A percentile compares a stretch with the other conserved stretches of the same genome.
These are phyloP conservation scores for Heliconius sara DNA, from an alignment of 2,888 invertebrate species.

Conservation along the genomic window DNA sequence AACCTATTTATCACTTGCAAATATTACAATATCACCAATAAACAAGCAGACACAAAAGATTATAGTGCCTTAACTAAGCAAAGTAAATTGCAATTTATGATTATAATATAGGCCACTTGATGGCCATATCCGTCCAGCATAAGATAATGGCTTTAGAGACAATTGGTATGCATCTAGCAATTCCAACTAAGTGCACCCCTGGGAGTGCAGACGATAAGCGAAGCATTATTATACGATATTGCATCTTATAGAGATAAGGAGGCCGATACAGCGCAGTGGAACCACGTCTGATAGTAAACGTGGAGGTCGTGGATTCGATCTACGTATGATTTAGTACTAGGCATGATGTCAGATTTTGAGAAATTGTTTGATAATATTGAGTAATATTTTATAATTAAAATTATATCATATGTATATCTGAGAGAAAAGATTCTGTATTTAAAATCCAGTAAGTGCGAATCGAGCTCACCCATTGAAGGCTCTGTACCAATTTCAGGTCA, in stretches of 20 bases:
- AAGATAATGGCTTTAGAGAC: conserved; percentile 26
- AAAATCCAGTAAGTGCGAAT: too few relatives aligned
- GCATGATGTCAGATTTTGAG: too few relatives aligned
- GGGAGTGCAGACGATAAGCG: conserved; percentile 18
- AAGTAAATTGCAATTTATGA: conserved; percentile 20
- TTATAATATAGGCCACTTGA: conserved; percentile 30
- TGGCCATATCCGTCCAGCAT: conserved; percentile 21
- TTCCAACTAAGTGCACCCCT: conserved; percentile 24
- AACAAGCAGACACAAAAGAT: background rate
- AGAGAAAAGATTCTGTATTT: too few relatives aligned
- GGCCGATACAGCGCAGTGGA: background rate
- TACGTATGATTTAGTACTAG: too few relatives aligned
- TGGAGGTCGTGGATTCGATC: background rate
- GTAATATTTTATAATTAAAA: too few relatives aligned
- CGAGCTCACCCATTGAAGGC: too few relatives aligned
- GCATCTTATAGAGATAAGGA: background rate
- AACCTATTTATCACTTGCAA: background rate
- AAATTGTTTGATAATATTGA: too few relatives aligned
- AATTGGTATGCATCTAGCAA: conserved; percentile 31
- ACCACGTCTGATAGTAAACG: background rate
- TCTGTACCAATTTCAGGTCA: too few relatives aligned
- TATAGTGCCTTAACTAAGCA: background rate
- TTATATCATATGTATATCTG: too few relatives aligned
- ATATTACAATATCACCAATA: background rate
- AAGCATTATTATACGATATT: conserved; percentile 16